Evolutionary conservation across 2,797 vertebrate genomes (phyloP).

Genomic region (Mionectes olivaceus): DNA sequence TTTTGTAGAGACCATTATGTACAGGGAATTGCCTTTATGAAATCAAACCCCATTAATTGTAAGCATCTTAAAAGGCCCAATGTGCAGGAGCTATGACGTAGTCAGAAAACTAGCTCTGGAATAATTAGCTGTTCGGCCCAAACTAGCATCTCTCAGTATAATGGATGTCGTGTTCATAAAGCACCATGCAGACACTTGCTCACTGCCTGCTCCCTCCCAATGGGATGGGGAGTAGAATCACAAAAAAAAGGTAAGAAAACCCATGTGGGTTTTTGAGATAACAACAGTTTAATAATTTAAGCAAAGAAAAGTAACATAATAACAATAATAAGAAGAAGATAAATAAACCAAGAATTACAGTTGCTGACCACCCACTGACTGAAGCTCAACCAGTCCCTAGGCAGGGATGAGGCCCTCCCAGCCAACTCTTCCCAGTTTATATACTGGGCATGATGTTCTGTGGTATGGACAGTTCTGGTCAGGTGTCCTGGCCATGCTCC

Average conservation of each 20-base stretch:
- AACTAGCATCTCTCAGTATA: background rate
- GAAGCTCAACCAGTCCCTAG: background rate
- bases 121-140: background rate
- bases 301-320: background rate
- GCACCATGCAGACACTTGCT: background rate
- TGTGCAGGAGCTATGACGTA: background rate
- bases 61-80: background rate
- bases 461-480: background rate
- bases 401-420: background rate
- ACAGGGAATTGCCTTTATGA: background rate
- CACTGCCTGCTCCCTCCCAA: background rate
- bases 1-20: background rate
- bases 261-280: background rate
- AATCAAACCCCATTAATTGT: background rate
- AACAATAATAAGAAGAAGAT: background rate
- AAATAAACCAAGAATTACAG: background rate
- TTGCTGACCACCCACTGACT: background rate
- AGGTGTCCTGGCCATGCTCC: background rate
- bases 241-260: background rate
- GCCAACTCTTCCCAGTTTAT: background rate
- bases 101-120: background rate
- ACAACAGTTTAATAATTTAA: background rate
- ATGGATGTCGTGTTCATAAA: background rate
- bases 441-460: background rate
- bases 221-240: background rate